Conservation (phyloP, 2,888 invertebrate genomes). For the Ochropleura plecta region DNA sequence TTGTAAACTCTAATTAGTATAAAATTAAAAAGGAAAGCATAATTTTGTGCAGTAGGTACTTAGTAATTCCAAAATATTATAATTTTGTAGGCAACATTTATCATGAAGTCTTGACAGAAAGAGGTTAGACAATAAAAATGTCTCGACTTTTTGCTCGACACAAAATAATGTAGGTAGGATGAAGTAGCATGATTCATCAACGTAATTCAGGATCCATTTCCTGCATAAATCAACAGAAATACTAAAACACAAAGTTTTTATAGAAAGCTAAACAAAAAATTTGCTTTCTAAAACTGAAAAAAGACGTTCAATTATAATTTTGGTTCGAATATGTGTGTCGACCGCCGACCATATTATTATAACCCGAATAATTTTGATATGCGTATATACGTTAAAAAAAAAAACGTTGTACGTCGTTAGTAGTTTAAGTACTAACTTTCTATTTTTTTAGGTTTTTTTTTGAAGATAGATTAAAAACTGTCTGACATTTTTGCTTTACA, state of each 20-base stretch:
- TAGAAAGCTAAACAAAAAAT: slow-evolving; percentile 5
- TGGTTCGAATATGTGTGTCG: slow-evolving; percentile 4
- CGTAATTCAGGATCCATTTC: slow-evolving; percentile 4
- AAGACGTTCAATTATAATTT: slow-evolving; percentile 22
- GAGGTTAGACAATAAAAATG: slow-evolving; percentile 4
- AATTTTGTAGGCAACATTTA: slow-evolving; percentile 7
- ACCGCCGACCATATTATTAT: slow-evolving; percentile 1
- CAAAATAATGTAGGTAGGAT: background rate
- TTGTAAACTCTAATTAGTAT: background rate
- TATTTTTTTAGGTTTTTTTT: slow-evolving; percentile 31
- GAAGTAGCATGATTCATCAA: background rate
- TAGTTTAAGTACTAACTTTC: slow-evolving; percentile 12
- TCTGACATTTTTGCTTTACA: background rate
- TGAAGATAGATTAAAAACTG: slow-evolving; percentile 9
- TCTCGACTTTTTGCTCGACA: background rate
- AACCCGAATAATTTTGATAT: slow-evolving; percentile 6
- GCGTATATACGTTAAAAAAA: background rate
- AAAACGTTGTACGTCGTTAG: background rate
- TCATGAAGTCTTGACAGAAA: slow-evolving; percentile 11
- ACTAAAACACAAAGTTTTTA: background rate
- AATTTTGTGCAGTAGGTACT: background rate
- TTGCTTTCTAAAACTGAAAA: slow-evolving; percentile 48
- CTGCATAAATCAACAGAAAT: background rate
- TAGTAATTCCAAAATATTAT: background rate
- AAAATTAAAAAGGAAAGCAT: background rate